Evolutionary conservation across 53 echinoderm and acorn worm genomes (phyloP), one percentile per base, ranked within the genome.

Genomic region (Hippasteria phrygiana): DNA sequence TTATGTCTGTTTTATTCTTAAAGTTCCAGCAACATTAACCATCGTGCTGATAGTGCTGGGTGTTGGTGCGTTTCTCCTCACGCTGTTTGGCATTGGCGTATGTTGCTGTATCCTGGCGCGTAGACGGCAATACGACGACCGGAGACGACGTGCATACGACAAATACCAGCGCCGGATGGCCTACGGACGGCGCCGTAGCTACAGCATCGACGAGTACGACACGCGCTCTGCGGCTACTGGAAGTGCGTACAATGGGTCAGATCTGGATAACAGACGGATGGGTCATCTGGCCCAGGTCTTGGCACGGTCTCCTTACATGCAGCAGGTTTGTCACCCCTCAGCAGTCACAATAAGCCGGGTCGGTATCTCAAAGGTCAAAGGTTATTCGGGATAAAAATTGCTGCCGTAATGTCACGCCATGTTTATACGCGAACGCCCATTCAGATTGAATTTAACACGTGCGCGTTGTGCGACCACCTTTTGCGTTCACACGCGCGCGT

Each of bases 231-330:
- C 28, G n/a, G 72, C 40, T 16, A 20, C 20, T 4, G 72, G 72
- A 4, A 72, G 72, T 42, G 40, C 42, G 20, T 72, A 59, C 37
- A 37, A 78, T 16, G 78, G 38, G 38, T 55, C 78, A 4, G 78
- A 78, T n/a, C 20, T 56, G 36, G 78, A 78, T 24, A 59, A 78
- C 59, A 26, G 38, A 24, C 55, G 78, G 38, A 37, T 78, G 41
- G 78, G 78, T n/a, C 78, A 59, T 9, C 78, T 78, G 55, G 78
- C 78, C 9, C 24, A 78, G 78, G 78, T 78, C 35, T 34, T 78
- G 78, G 38, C 59, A 18, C 78, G 78, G n/a, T 78, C 78, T 35
- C 78, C 78, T 9, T 78, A 78, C 59, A 37, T 78, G 13, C 59
- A 78, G 41, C 59, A 78, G 78, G 78, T 78, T 20, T 0, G 78